Evolutionary conservation across 2,888 invertebrate species (phyloP).

Genomic region (Laothoe populi): DNA sequence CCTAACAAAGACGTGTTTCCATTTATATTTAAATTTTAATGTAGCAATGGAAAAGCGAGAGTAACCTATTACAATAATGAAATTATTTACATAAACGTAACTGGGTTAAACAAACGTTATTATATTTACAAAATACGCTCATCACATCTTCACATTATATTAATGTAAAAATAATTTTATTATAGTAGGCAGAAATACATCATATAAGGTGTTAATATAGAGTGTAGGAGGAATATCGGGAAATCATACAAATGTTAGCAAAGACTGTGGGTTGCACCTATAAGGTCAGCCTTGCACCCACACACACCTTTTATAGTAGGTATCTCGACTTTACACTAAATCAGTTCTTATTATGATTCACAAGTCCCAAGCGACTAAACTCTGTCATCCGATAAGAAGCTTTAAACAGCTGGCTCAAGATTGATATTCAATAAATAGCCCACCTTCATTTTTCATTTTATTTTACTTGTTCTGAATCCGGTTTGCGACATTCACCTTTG

Average conservation of each 20-base stretch:
- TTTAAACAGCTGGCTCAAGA: slow-evolving; percentile 34
- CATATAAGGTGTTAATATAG: slow-evolving; percentile 65
- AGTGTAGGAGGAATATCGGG: slow-evolving; percentile 70
- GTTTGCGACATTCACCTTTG: slow-evolving; percentile 83
- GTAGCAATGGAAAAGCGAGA: not conserved
- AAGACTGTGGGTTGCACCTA: slow-evolving; percentile 77
- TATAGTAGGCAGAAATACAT: slow-evolving; percentile 35
- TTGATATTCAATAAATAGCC: slow-evolving; percentile 31
- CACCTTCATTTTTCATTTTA: slow-evolving; percentile 38
- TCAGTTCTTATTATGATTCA: slow-evolving; percentile 36
- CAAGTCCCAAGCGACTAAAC: slow-evolving; percentile 43
- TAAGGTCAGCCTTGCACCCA: slow-evolving; percentile 85
- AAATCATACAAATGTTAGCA: slow-evolving; percentile 78
- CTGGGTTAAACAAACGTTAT: no score
- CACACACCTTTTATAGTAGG: slow-evolving; percentile 73
- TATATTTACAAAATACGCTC: no score
- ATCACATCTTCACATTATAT: slow-evolving; percentile 2
- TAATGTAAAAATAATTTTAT: slow-evolving; percentile 10
- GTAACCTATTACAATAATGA: not conserved
- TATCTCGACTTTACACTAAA: slow-evolving; percentile 69
- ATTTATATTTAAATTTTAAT: slow-evolving; percentile 13
- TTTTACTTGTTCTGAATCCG: slow-evolving; percentile 49
- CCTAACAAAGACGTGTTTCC: slow-evolving; percentile 22
- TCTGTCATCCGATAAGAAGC: slow-evolving; percentile 39
- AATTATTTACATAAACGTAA: not conserved